These are phyloP conservation scores for Gorsachius magnificus DNA, from an alignment of 2,797 vertebrate species.

Conservation along the genomic window DNA sequence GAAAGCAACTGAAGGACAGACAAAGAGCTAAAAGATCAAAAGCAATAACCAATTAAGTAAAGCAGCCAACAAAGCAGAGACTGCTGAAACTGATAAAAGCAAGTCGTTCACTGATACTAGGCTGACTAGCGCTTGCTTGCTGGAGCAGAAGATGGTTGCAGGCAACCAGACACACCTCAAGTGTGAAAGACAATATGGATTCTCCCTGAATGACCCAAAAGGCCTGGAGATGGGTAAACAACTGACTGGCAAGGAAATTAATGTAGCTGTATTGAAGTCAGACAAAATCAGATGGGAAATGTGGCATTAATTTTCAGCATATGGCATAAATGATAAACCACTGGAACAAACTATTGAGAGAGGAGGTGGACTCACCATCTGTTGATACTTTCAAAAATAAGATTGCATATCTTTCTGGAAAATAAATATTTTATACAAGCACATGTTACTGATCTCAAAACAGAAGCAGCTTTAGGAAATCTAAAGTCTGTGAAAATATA, in stretches of 20 bases:
- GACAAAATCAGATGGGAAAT: slow-evolving; percentile 32
- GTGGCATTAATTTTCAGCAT: slow-evolving; percentile 47
- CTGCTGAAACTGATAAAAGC: background rate
- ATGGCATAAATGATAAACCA: slow-evolving; percentile 48
- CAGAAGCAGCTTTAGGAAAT: slow-evolving; percentile 32
- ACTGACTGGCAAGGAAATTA: slow-evolving; percentile 1
- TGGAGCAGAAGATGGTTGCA: background rate
- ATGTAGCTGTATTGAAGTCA: background rate
- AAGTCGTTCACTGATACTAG: background rate
- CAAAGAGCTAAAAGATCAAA: background rate
- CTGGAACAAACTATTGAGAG: slow-evolving; percentile 47
- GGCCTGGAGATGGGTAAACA: background rate
- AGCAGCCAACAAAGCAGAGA: background rate
- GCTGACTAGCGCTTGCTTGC: background rate
- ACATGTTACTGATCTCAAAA: slow-evolving; percentile 25
- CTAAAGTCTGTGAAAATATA: slow-evolving; percentile 13
- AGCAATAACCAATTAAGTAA: background rate
- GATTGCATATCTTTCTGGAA: slow-evolving; percentile 22
- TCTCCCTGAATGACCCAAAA: background rate
- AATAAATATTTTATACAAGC: slow-evolving; percentile 55
- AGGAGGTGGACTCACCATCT: slow-evolving; percentile 36
- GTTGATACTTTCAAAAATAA: slow-evolving; percentile 37
- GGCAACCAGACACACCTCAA: background rate
- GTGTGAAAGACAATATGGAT: background rate
- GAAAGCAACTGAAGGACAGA: background rate